Evolutionary conservation across 2,888 invertebrate genomes (phyloP).

Genomic region (Brachypalpus laphriformis): DNA sequence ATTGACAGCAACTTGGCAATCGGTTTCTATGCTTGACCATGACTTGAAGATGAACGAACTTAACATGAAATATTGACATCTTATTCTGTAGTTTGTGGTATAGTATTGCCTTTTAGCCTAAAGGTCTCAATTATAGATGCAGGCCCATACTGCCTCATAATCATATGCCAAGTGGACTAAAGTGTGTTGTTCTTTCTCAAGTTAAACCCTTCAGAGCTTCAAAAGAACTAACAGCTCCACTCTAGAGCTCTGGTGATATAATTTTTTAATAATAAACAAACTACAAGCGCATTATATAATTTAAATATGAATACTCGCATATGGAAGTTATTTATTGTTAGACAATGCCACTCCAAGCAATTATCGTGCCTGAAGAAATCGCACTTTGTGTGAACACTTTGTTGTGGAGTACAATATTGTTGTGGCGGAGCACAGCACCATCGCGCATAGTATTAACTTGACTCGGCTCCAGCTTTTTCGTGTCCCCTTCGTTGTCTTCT

Average conservation of each 20-base stretch:
- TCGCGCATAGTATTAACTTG: constrained; percentile 5
- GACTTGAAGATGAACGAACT: constrained; percentile 1
- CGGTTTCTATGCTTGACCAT: neutral
- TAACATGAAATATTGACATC: neutral
- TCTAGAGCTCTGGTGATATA: constrained; percentile 31
- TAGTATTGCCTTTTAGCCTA: neutral
- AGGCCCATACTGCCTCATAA: neutral
- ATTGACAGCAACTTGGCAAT: neutral
- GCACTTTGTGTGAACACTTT: constrained; percentile 44
- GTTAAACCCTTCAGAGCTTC: neutral
- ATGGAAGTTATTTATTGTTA: constrained; percentile 33
- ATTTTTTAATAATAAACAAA: constrained; percentile 40
- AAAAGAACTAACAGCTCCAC: neutral
- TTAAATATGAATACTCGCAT: neutral
- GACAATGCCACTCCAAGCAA: constrained; percentile 49
- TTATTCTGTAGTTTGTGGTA: neutral
- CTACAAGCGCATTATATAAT: constrained; percentile 1
- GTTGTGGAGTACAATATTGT: constrained; percentile 21
- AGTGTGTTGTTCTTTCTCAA: neutral
- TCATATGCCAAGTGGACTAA: neutral
- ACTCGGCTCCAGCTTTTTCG: neutral
- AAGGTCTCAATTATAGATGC: neutral
- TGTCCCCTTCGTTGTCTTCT: neutral
- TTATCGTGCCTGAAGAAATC: constrained; percentile 49
- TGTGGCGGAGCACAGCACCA: neutral